Evolutionary conservation across 2,113 vertebrate species (phyloP).

Genomic region (Tupaia tana): DNA sequence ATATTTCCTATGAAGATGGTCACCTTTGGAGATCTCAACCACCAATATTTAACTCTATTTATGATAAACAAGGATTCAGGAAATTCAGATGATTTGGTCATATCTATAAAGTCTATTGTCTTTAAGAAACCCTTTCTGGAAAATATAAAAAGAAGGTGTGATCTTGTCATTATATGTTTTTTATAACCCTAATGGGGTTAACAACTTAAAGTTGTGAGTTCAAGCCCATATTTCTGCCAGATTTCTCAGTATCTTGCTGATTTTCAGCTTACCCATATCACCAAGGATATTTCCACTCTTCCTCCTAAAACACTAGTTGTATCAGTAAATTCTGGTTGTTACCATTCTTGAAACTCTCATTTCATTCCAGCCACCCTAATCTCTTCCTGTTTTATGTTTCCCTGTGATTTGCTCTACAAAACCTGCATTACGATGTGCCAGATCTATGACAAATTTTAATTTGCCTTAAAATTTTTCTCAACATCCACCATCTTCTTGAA

Average conservation of each 20-base stretch:
- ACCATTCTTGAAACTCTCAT: background rate
- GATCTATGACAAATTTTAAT: background rate
- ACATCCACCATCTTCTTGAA: background rate
- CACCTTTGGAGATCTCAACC: background rate
- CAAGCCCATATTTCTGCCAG: background rate
- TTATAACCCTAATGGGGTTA: background rate
- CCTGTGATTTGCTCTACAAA: background rate
- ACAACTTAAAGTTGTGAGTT: background rate
- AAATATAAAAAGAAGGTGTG: background rate
- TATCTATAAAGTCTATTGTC: background rate
- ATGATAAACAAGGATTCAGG: background rate
- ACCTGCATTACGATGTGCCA: background rate
- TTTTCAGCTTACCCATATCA: background rate
- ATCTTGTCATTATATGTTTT: background rate
- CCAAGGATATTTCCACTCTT: background rate
- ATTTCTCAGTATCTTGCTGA: background rate
- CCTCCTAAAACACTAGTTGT: background rate
- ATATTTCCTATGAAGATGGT: background rate
- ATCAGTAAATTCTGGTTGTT: background rate
- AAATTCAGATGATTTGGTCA: background rate
- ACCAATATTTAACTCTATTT: background rate
- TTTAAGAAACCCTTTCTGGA: background rate
- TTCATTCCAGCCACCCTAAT: background rate
- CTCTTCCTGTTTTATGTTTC: background rate
- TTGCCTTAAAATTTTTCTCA: background rate